Conservation (phyloP, 2,113 vertebrate species). For the Leptobrachium leishanense region DNA sequence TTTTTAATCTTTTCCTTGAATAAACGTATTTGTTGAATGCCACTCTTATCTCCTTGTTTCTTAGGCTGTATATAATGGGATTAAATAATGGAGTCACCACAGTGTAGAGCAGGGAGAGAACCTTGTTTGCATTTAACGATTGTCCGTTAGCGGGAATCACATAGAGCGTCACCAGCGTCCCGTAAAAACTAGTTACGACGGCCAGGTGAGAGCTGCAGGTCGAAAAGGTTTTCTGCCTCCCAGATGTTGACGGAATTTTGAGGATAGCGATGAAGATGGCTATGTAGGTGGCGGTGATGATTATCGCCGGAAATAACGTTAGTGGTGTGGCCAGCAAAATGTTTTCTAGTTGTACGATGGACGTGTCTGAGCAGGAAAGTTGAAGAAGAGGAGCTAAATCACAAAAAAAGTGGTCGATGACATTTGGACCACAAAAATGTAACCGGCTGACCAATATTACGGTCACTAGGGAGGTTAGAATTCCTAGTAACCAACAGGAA, state of each 20-base stretch:
- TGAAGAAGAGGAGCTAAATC: constrained; percentile 55
- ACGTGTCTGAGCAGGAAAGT: constrained; percentile 53
- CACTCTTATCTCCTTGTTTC: constrained; percentile 2
- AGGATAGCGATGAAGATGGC: background rate
- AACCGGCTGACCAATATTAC: constrained; percentile 51
- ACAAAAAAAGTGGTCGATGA: constrained; percentile 54
- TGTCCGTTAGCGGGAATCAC: background rate
- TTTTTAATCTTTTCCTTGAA: background rate
- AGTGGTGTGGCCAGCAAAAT: background rate
- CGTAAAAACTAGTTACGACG: background rate
- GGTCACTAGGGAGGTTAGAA: background rate
- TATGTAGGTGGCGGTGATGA: background rate
- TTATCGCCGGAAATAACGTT: background rate
- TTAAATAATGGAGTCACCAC: constrained; percentile 15
- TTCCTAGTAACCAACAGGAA: background rate
- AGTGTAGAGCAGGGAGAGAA: constrained; percentile 1
- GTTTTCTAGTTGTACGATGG: background rate
- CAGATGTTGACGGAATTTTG: background rate
- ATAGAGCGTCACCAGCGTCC: constrained; percentile 12
- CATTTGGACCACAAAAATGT: constrained; percentile 54
- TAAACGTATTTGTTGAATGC: background rate
- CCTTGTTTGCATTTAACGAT: background rate
- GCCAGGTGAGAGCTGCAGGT: constrained; percentile 22
- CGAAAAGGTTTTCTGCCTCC: constrained; percentile 1
- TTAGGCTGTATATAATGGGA: constrained; percentile 19